Evolutionary conservation across 2,888 invertebrate genomes (phyloP), one percentile per base, ranked within the genome.

Genomic region (Sarcophaga rosellei): DNA sequence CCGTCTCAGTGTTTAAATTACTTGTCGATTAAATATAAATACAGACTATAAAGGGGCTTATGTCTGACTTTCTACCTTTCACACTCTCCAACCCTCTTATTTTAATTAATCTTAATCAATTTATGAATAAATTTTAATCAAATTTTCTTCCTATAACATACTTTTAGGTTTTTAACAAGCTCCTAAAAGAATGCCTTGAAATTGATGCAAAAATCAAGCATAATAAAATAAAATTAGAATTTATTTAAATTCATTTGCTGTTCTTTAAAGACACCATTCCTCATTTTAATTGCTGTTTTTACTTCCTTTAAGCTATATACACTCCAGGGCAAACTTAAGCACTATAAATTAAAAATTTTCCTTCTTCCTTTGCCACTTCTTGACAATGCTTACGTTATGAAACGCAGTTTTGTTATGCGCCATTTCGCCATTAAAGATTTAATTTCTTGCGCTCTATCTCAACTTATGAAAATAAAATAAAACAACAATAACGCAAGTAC

Each of bases 341-440:
- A 53, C 63, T 68, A 74, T 78, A 83, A 77, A 78, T 73, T 69
- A 73, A 63, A 53, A 68, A 63, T 78, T 17, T 61, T 75, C 35
- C 47, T 23, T 63, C 57, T 69, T 44, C 21, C 25, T 15, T 35
- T 53, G n/a, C 3, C 66, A 15, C 17, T 53, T 53, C 17, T 53
- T 53, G 53, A 15, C 15, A 53, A 12, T 17, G 17, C 53, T 53
- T 53, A 53, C 17, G 53, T 17, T 53, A 61, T 45, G 4, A 74
- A 62, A 47, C 47, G 21, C 74, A 75, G 68, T 81, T 62, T 62
- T 70, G 57, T 65, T 57, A 47, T 63, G 77, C 72, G 45, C 82
- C 44, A 63, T 68, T 66, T 25, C 12, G 57, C 74, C 79, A 79
- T 73, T 78, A 86, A 77, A 77, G 74, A 75, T 77, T 81, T 84